Base-by-base conservation (phyloP, 1,140 invertebrate species). In the Magallana angulata region DNA sequence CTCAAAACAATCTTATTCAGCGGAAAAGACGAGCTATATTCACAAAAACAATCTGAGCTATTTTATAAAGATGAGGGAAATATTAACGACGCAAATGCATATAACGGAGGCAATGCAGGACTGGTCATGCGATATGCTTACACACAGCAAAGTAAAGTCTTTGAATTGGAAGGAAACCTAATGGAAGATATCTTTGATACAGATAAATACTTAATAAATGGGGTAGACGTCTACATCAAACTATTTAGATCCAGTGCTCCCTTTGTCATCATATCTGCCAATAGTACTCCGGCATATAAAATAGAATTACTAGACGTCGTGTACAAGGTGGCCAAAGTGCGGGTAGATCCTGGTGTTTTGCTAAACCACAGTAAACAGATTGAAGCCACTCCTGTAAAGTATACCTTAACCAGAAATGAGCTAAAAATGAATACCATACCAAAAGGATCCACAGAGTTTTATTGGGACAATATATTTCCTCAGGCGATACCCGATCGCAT, bases 151-250 rank as follows among this genome's bases (percentile, higher is more conserved):
- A 76, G 82, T 81, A 81, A 18, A 60, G 57, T 30, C 7, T 85
- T 88, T 68, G 87, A 88, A n/a, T 57, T 88, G 36, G 86, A 87
- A 48, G 86, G 86, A 80, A 76, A 71, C 24, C 12, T 87, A 7
- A 62, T 84, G 64, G 86, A 24, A 24, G 24, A 24, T 24, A 24
- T 24, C 24, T 24, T 24, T 24, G 24, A 24, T 24, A 24, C 24
- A 30, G 87, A 88, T 80, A 88, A 88, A 68, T 88, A 88, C 30
- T 85, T 88, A 7, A 82, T 88, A 9, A 82, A 80, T 57, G 85
- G 85, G 30, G 81, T 83, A 8, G 85, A 85, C 36, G 24, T 88
- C 11, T 85, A 88, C 76, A 85, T 88, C 59, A 88, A 88, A 82
- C 83, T 88, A 4, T 88, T 85, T 68, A 80, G 87, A 81, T 82